Evolutionary conservation across 2,113 vertebrate genomes (phyloP).

Genomic region (Zonotrichia leucophrys): DNA sequence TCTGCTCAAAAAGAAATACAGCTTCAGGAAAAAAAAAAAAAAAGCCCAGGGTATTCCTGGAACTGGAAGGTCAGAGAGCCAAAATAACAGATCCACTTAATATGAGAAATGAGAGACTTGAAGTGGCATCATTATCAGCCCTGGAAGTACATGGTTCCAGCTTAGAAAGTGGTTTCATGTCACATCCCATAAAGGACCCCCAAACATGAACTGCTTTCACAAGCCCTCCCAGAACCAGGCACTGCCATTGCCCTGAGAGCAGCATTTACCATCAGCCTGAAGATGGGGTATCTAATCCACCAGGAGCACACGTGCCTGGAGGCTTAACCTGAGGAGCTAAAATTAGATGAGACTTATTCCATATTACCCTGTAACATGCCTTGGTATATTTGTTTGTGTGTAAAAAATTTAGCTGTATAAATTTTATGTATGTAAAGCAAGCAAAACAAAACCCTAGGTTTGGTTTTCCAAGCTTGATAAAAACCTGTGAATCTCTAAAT

Average conservation of each 20-base stretch:
- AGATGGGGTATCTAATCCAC: not conserved
- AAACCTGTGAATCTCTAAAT: not conserved
- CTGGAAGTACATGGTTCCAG: not conserved
- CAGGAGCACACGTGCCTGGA: not conserved
- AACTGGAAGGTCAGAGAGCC: constrained; percentile 21
- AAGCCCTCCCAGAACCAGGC: not conserved
- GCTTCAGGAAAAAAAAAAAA: not conserved
- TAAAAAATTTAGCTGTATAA: not conserved
- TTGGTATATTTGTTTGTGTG: not conserved
- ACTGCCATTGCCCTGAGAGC: not conserved
- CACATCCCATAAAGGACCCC: not conserved
- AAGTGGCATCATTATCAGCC: constrained; percentile 6
- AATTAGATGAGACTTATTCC: not conserved
- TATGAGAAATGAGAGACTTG: constrained; percentile 2
- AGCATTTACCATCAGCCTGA: not conserved
- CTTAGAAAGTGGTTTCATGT: not conserved
- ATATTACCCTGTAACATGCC: not conserved
- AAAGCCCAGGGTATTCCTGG: not conserved
- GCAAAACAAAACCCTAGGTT: not conserved
- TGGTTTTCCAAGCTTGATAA: not conserved
- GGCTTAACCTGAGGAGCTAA: not conserved
- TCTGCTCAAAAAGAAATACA: constrained; percentile 31
- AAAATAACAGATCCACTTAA: constrained; percentile 35
- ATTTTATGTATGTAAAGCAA: no score
- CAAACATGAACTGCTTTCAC: not conserved